Conservation (phyloP, 1,140 invertebrate species). For the Sarcophaga peregrina region DNA sequence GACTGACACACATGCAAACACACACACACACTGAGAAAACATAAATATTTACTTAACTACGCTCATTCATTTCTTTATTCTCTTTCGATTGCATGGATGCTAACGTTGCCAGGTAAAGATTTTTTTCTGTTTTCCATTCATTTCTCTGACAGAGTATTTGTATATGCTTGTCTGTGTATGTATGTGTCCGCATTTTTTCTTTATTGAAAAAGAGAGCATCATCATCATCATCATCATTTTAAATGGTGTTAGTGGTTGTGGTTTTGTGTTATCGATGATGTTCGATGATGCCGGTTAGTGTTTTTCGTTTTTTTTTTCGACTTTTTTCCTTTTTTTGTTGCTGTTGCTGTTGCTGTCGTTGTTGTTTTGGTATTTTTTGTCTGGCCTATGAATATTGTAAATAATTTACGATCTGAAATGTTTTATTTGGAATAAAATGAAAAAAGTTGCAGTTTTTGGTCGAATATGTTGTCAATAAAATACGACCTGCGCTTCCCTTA, state of each 20-base stretch:
- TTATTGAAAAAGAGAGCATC: neutral
- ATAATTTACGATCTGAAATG: slow-evolving; percentile 9
- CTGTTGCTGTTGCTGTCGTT: no score
- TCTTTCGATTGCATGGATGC: no score
- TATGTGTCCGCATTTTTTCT: neutral
- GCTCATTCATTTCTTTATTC: neutral
- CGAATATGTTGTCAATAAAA: neutral
- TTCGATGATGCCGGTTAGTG: no score
- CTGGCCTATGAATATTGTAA: neutral
- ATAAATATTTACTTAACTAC: neutral
- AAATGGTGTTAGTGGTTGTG: neutral
- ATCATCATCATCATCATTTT: no score
- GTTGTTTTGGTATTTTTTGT: no score
- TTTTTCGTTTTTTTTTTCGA: no score
- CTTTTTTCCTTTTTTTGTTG: no score
- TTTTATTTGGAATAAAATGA: neutral
- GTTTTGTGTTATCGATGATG: neutral
- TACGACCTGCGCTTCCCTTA: neutral
- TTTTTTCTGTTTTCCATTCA: no score
- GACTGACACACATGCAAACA: neutral
- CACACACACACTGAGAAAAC: neutral
- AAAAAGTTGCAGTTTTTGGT: no score
- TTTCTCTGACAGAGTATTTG: neutral
- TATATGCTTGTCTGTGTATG: neutral
- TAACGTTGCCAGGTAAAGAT: neutral